Evolutionary conservation across 1,140 invertebrate genomes (phyloP).

Genomic region (Brachionus asplanchnoidis): DNA sequence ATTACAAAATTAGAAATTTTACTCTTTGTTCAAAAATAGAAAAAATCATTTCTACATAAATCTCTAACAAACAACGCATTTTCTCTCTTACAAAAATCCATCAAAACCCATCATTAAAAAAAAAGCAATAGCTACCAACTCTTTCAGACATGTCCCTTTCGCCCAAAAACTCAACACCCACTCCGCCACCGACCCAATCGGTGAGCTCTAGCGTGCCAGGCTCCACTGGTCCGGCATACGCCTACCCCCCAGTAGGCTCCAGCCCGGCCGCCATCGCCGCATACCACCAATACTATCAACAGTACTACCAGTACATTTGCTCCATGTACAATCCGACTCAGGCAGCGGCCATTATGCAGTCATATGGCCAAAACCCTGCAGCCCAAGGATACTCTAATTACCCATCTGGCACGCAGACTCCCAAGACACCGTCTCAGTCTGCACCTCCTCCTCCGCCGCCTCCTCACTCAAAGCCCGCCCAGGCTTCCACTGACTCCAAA

Average conservation of each 20-base stretch:
- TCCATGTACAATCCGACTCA: background rate
- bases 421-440: background rate
- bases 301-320: constrained; percentile 17
- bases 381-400: constrained; percentile 26
- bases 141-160: background rate
- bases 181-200: background rate
- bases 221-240: background rate
- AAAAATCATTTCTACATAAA: background rate
- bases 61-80: constrained; percentile 2
- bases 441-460: background rate
- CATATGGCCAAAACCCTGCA: background rate
- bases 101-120: background rate
- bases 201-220: background rate
- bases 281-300: background rate
- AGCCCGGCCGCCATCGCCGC: background rate
- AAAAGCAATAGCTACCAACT: background rate
- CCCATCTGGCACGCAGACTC: background rate
- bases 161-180: background rate
- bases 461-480: background rate
- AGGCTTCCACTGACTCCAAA: background rate
- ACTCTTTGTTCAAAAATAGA: background rate
- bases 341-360: background rate
- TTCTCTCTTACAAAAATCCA: background rate
- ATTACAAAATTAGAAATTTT: background rate
- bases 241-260: background rate